A percentile compares a stretch with the other conserved stretches of the same genome.
These are phyloP conservation scores for Drosophila histrio DNA, from an alignment of 2,888 invertebrate species.

Conservation along the genomic window DNA sequence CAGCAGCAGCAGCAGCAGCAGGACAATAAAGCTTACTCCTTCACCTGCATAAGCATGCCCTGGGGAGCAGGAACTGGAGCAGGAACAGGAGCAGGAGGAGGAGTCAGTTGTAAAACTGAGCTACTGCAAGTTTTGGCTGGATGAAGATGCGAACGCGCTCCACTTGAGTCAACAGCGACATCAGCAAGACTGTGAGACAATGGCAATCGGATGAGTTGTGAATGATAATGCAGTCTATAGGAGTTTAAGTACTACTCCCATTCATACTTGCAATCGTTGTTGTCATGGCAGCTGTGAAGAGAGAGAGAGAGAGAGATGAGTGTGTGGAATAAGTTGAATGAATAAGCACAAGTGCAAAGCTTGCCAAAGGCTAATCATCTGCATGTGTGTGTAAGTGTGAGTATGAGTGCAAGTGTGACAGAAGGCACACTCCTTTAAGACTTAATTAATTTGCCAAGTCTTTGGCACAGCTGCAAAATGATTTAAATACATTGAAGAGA, in stretches of 20 bases:
- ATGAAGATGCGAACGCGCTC: conserved; percentile 3
- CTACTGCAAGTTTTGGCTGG: conserved; percentile 13
- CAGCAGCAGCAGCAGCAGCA: conserved; percentile 16
- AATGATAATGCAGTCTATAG: conserved; percentile 65
- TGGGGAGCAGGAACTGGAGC: conserved; percentile 22
- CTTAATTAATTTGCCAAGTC: conserved; percentile 66
- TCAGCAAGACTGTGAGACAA: conserved; percentile 58
- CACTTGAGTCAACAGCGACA: conserved; percentile 53
- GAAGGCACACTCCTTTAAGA: conserved; percentile 50
- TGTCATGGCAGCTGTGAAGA: conserved; percentile 31
- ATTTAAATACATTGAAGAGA: conserved; percentile 57
- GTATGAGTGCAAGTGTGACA: conserved; percentile 25
- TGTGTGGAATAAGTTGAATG: conserved; percentile 30
- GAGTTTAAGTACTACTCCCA: neutral
- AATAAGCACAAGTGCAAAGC: conserved; percentile 37
- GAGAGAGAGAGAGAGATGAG: conserved; percentile 14
- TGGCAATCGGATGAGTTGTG: conserved; percentile 76
- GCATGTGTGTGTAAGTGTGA: conserved; percentile 6
- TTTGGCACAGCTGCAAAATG: conserved; percentile 40
- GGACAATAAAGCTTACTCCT: conserved; percentile 47
- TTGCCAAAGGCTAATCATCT: conserved; percentile 42
- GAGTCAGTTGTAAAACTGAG: conserved; percentile 48
- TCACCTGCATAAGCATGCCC: conserved; percentile 61
- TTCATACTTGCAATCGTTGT: conserved; percentile 5
- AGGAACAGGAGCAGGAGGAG: neutral